These are phyloP conservation scores for Babylonia areolata DNA, from an alignment of 1,140 invertebrate species.

Conservation along the genomic window DNA sequence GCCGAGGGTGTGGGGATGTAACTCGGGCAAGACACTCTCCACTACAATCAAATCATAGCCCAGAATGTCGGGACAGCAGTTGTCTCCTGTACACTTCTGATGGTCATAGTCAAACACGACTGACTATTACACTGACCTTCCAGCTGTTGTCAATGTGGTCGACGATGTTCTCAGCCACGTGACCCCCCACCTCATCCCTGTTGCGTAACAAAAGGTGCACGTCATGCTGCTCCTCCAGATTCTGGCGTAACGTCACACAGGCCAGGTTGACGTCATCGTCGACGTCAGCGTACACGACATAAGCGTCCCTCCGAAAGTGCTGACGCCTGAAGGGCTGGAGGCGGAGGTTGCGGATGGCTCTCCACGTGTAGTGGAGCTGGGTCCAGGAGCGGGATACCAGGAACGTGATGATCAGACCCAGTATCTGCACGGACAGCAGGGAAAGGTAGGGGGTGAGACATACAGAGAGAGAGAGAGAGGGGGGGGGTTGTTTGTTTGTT, in stretches of 20 bases:
- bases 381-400: not conserved
- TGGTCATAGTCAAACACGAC: no score
- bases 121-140: no score
- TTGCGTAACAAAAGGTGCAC: not conserved
- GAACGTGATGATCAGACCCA: not conserved
- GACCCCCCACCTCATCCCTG: not conserved
- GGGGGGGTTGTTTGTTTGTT: not conserved
- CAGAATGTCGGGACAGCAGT: no score
- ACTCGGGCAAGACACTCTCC: no score
- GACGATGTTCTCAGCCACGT: not conserved
- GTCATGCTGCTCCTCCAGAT: not conserved
- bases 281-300: not conserved
- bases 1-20: no score
- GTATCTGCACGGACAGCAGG: not conserved
- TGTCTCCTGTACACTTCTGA: no score
- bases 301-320: not conserved
- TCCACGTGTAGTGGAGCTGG: not conserved
- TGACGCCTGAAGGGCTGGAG: not conserved
- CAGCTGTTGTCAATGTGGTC: not conserved
- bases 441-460: not conserved
- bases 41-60: no score
- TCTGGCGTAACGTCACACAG: not conserved
- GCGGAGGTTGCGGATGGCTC: not conserved
- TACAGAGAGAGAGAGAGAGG: not conserved
- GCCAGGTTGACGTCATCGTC: slow-evolving; percentile 1